A percentile compares a stretch with the other conserved stretches of the same genome.
Conservation (phyloP, 2,113 vertebrate species). For the mouse (Mus musculus) region GRCm39 chr15:25592501-25593000, state of each 20-base stretch:
- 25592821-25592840: not conserved
- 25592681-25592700: not conserved
- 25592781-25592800: not conserved
- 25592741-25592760: not conserved
- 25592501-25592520: not conserved
- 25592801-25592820: not conserved
- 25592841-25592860: not conserved
- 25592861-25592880: not conserved
- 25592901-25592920: not conserved
- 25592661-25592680: not conserved
- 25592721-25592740: not conserved
- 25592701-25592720: not conserved
- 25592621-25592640: not conserved
- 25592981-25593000: not conserved
- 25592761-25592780: not conserved
- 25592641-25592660: not conserved
- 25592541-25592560: not conserved
- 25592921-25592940: not conserved
- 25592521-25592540: not conserved
- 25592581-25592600: no score
- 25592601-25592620: not conserved
- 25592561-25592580: not conserved
- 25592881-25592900: not conserved
- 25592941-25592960: not conserved
- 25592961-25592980: not conserved